Evolutionary conservation across 2,888 invertebrate genomes (phyloP).

Genomic region (Aspidapion aeneum): DNA sequence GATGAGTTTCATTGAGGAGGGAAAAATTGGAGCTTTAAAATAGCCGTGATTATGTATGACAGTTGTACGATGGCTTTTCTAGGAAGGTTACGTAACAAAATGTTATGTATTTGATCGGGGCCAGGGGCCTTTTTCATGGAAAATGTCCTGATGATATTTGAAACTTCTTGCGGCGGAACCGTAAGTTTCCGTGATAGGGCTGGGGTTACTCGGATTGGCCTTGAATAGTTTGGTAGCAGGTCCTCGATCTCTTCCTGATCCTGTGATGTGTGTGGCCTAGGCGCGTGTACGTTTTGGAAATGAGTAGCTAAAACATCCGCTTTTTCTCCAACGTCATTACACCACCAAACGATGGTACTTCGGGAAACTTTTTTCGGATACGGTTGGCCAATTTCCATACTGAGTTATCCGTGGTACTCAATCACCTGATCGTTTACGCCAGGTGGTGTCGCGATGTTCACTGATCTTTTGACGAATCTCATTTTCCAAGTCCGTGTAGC

Average conservation of each 20-base stretch:
- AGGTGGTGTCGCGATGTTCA: too few species aligned
- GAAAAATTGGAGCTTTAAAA: too few species aligned
- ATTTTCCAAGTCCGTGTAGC: background rate
- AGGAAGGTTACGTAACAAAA: conserved; percentile 28
- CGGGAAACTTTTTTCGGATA: background rate
- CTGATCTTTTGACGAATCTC: too few species aligned
- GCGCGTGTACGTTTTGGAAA: background rate
- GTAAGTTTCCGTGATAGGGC: background rate
- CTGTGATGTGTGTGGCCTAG: background rate
- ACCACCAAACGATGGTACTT: background rate
- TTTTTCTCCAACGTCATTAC: background rate
- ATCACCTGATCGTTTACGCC: too few species aligned
- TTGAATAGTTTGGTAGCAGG: background rate
- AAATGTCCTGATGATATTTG: conserved; percentile 1
- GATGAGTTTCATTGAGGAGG: too few species aligned
- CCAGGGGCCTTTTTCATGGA: conserved; percentile 26
- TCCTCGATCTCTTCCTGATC: background rate
- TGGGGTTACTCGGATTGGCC: background rate
- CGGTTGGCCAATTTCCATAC: background rate
- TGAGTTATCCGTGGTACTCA: too few species aligned
- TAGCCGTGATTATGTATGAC: too few species aligned
- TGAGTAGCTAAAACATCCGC: background rate
- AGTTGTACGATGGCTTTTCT: too few species aligned
- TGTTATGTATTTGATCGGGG: conserved; percentile 19
- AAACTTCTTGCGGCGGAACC: background rate